Evolutionary conservation across 2,113 vertebrate species (phyloP), one percentile per base, ranked within the genome.

Genomic region (Oncorhynchus masou): DNA sequence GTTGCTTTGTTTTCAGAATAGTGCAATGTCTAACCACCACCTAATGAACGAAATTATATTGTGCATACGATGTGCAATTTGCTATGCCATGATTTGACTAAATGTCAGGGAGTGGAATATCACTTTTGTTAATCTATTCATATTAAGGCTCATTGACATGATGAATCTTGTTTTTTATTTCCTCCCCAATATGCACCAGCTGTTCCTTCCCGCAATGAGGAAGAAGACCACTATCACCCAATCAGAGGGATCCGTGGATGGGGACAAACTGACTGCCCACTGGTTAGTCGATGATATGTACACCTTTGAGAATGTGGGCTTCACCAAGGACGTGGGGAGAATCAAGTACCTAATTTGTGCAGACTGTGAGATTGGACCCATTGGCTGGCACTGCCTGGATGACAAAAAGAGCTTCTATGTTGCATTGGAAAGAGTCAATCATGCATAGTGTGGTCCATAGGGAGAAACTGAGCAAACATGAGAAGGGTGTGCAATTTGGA

Each of bases 361-460:
- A 11, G 97, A 99, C 92, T 99, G 97, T 91, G 97, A 98, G 91
- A 95, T 96, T 9, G 97, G 97, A 84, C 97, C 97, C 19, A 99
- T 99, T 68, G 97, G 97, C 79, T 98, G 97, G 96, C 97, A 98
- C 90, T 95, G 93, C 90, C 91, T 98, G 13, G 97, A 98, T 75
- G 97, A 98, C 89, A 96, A 96, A 89, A 96, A 93, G 87, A 95
- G 94, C 85, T 98, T 95, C 92, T 99, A 96, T 8, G 90, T 99
- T 39, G 96, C 97, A 29, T 78, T 99, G 92, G 95, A 98, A 71
- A 91, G 97, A 15, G 96, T 99, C 74, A 93, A 94, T 74, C 96
- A 98, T 62, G 93, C 93, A 74, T 98, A 93, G 91, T 72, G 19
- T 73, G 31, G 70, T 25, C 62, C 49, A 31, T 69, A n/a, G 9